Percentiles rank a stretch among this genome's conserved stretches.
Evolutionary conservation across 2,113 vertebrate genomes (phyloP).

Genomic region (Brachyhypopomus occidentalis): DNA sequence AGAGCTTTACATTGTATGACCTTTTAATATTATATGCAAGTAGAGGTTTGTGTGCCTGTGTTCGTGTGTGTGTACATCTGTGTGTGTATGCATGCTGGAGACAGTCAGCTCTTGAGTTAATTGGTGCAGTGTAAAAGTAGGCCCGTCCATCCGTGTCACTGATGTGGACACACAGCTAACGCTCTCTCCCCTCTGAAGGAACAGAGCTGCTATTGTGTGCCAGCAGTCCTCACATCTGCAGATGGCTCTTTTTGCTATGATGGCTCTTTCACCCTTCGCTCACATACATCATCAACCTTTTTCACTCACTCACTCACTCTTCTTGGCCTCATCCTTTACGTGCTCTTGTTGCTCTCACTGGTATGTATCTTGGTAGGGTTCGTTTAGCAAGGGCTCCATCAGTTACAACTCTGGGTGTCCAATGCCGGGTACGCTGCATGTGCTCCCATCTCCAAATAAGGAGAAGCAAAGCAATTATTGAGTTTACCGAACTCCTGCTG

Average conservation of each 20-base stretch:
- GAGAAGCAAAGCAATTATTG: too few relatives aligned
- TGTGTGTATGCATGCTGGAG: neutral
- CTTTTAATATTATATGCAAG: too few relatives aligned
- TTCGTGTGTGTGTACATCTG: neutral
- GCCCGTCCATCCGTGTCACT: conserved; percentile 27
- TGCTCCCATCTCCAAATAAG: too few relatives aligned
- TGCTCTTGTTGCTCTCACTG: neutral
- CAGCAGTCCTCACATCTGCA: conserved; percentile 34
- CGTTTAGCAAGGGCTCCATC: too few relatives aligned
- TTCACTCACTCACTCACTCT: conserved; percentile 17
- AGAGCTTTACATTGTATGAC: neutral
- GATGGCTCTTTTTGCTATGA: conserved; percentile 1
- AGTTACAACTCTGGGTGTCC: too few relatives aligned
- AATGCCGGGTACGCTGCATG: too few relatives aligned
- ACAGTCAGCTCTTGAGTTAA: conserved; percentile 36
- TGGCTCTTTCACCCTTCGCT: conserved; percentile 4
- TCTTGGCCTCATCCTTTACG: neutral
- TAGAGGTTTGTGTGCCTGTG: too few relatives aligned
- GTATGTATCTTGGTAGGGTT: too few relatives aligned
- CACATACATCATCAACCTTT: conserved; percentile 1
- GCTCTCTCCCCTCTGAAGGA: conserved; percentile 32
- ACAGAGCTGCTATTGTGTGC: conserved; percentile 44
- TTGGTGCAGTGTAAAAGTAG: conserved; percentile 20
- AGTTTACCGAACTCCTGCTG: too few relatives aligned
- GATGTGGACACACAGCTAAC: conserved; percentile 43